Conservation (phyloP, 1,140 invertebrate species). For the Cryptotermes secundus region DNA sequence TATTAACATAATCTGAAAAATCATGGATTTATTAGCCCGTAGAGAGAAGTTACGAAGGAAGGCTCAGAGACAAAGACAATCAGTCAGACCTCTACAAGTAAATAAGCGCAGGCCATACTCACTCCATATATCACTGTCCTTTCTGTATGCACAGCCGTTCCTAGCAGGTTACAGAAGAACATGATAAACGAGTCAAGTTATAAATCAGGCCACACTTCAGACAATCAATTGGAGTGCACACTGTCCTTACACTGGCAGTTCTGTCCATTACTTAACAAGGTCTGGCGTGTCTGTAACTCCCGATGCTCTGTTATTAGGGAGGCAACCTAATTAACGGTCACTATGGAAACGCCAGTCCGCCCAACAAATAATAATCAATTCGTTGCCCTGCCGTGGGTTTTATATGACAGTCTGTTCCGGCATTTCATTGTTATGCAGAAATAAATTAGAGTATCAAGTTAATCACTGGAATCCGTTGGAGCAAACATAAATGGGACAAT, state of each 20-base stretch:
- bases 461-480: too few relatives aligned
- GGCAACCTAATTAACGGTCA: background rate
- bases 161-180: too few relatives aligned
- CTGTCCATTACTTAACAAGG: background rate
- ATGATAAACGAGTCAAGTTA: too few relatives aligned
- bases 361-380: conserved; percentile 17
- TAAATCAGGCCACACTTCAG: background rate
- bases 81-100: too few relatives aligned
- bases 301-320: too few relatives aligned
- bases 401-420: background rate
- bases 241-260: background rate
- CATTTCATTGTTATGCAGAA: background rate
- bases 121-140: too few relatives aligned
- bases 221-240: background rate
- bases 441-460: background rate
- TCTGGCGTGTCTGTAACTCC: background rate
- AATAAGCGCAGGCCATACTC: too few relatives aligned
- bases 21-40: too few relatives aligned
- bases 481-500: background rate
- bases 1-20: too few relatives aligned
- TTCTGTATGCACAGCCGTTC: too few relatives aligned
- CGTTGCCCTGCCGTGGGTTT: background rate
- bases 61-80: too few relatives aligned
- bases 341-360: background rate
- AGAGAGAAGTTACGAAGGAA: too few relatives aligned